Conservation (phyloP, 2,888 invertebrate species). For the Synergus gifuensis region DNA sequence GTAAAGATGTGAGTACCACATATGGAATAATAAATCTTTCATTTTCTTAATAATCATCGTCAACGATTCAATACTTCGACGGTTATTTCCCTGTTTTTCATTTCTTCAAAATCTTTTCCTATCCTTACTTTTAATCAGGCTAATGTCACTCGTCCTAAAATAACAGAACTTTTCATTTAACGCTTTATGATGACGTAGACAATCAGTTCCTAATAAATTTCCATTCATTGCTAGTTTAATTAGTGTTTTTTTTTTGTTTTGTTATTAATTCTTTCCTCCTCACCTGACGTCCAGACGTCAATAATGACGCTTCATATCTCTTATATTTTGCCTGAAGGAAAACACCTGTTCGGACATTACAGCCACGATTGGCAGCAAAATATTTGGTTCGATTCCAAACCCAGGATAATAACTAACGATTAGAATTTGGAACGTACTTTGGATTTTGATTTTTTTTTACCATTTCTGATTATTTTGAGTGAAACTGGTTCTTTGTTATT, state of each 20-base stretch:
- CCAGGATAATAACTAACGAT: background rate
- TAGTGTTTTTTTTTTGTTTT: background rate
- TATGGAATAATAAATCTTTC: constrained; percentile 51
- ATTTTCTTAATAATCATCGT: background rate
- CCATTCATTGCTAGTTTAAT: background rate
- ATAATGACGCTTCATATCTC: background rate
- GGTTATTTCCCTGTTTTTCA: constrained; percentile 11
- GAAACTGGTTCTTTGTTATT: background rate
- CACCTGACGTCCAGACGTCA: background rate
- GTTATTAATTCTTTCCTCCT: background rate
- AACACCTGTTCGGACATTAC: background rate
- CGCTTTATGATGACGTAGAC: constrained; percentile 35
- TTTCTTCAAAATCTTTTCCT: constrained; percentile 33
- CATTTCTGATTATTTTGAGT: background rate
- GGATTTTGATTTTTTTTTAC: background rate
- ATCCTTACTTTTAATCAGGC: constrained; percentile 31
- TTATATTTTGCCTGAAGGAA: background rate
- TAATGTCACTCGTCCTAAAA: background rate
- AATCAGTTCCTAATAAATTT: background rate
- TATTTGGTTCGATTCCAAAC: background rate
- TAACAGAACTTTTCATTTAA: constrained; percentile 32
- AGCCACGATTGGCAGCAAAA: background rate
- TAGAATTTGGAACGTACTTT: too few species aligned
- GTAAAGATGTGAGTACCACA: constrained; percentile 81
- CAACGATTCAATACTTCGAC: background rate